phyloP scores from a whole-genome alignment of 2,113 vertebrate species.

The Vulpes ferrilata region DNA sequence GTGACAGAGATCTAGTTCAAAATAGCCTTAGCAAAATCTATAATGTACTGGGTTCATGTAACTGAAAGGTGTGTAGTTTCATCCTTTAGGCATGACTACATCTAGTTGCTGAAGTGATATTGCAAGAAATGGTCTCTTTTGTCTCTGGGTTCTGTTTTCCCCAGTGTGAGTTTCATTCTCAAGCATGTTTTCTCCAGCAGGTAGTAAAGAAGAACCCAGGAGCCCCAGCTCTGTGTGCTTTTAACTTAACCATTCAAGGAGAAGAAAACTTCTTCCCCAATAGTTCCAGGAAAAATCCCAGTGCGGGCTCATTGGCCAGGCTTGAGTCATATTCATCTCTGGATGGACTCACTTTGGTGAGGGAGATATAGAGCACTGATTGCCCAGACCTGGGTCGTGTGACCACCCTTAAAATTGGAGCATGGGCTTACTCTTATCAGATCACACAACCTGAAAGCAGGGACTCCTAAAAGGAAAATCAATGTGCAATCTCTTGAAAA shows the following conservation, averaged over 20 bases:
- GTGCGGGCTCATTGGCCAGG: not conserved
- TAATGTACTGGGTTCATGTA: not conserved
- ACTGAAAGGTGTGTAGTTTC: not conserved
- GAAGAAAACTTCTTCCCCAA: not conserved
- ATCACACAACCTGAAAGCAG: not conserved
- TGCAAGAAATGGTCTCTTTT: not conserved
- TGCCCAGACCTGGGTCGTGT: not conserved
- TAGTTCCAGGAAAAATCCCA: not conserved
- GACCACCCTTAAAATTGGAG: not conserved
- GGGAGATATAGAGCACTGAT: not conserved
- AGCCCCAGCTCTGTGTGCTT: not conserved
- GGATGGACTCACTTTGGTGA: not conserved
- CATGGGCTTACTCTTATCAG: not conserved
- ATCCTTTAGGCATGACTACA: not conserved
- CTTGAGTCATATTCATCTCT: not conserved
- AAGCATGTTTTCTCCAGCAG: not conserved
- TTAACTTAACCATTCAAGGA: not conserved
- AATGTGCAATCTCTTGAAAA: not conserved
- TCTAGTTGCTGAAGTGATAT: not conserved
- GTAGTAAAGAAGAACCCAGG: not conserved
- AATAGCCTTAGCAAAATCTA: slow-evolving; percentile 5
- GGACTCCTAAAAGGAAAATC: not conserved
- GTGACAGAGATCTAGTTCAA: not conserved
- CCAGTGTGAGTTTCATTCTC: not conserved
- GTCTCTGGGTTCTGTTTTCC: not conserved